Percentiles rank a stretch among this genome's conserved stretches.
phyloP scores from a whole-genome alignment of 1,140 invertebrate genomes.

The Aphis gossypii region DNA sequence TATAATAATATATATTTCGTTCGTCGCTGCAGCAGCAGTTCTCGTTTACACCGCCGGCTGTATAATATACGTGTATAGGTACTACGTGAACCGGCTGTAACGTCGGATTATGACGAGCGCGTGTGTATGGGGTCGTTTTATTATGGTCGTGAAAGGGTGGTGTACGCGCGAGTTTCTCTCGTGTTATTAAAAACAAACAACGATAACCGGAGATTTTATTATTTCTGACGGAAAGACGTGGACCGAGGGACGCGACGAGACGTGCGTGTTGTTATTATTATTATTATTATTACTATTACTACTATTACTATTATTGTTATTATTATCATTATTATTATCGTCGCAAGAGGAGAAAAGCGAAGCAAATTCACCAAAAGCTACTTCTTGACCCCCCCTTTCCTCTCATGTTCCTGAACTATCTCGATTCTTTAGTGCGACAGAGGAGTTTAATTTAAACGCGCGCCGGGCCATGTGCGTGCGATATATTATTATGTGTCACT shows the following conservation, averaged over 20 bases:
- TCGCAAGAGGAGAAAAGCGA: not conserved
- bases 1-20: conserved; percentile 17
- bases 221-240: not conserved
- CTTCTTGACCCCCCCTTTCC: not conserved
- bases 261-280: conserved; percentile 19
- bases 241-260: not conserved
- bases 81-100: conserved; percentile 15
- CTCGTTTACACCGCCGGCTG: conserved; percentile 16
- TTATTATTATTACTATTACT: not conserved
- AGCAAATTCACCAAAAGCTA: conserved; percentile 7
- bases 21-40: not conserved
- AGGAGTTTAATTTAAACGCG: not conserved
- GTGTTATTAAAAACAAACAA: conserved; percentile 56
- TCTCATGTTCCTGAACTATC: not conserved
- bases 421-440: not conserved
- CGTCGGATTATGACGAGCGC: conserved; percentile 29
- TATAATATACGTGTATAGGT: not conserved
- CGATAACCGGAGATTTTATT: conserved; percentile 37
- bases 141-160: conserved; percentile 46
- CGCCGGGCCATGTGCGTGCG: not conserved
- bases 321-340: not conserved
- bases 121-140: conserved; percentile 13
- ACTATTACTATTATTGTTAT: not conserved
- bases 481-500: not conserved
- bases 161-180: not conserved